phyloP scores from a whole-genome alignment of 2,888 invertebrate genomes.

The Caradrina kadenii region DNA sequence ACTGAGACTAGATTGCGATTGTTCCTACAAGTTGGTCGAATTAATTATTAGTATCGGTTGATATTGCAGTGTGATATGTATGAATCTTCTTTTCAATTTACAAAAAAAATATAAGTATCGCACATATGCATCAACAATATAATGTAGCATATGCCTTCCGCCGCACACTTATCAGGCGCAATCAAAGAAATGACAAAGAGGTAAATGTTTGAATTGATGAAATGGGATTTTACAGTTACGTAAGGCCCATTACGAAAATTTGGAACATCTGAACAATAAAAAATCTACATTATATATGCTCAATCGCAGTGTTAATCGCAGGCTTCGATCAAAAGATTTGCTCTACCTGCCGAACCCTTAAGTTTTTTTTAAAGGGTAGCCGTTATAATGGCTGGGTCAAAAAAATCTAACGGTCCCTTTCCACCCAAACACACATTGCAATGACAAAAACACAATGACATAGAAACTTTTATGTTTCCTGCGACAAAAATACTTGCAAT shows the following conservation, averaged over 20 bases:
- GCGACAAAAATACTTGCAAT: slow-evolving; percentile 78
- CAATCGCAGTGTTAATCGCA: slow-evolving; percentile 81
- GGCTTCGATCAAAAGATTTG: slow-evolving; percentile 84
- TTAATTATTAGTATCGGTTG: neutral
- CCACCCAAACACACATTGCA: slow-evolving; percentile 87
- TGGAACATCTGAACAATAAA: slow-evolving; percentile 76
- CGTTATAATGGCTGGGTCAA: slow-evolving; percentile 81
- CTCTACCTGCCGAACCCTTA: slow-evolving; percentile 85
- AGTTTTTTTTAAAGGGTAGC: slow-evolving; percentile 86
- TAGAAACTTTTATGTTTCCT: slow-evolving; percentile 85
- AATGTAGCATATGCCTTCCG: slow-evolving; percentile 57
- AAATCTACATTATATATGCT: slow-evolving; percentile 78
- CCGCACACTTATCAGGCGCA: slow-evolving; percentile 54
- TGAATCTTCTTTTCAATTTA: slow-evolving; percentile 2
- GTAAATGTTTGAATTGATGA: slow-evolving; percentile 45
- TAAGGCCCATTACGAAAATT: slow-evolving; percentile 72
- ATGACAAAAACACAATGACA: slow-evolving; percentile 86
- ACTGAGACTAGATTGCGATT: too few species aligned
- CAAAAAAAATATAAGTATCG: slow-evolving; percentile 29
- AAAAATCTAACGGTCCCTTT: slow-evolving; percentile 86
- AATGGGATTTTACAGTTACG: slow-evolving; percentile 79
- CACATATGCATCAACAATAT: slow-evolving; percentile 45
- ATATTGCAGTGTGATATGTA: neutral
- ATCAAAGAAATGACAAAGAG: slow-evolving; percentile 63
- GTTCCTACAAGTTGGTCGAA: too few species aligned